Evolutionary conservation across 2,797 vertebrate genomes (phyloP).

Genomic region (Gambelia wislizenii): DNA sequence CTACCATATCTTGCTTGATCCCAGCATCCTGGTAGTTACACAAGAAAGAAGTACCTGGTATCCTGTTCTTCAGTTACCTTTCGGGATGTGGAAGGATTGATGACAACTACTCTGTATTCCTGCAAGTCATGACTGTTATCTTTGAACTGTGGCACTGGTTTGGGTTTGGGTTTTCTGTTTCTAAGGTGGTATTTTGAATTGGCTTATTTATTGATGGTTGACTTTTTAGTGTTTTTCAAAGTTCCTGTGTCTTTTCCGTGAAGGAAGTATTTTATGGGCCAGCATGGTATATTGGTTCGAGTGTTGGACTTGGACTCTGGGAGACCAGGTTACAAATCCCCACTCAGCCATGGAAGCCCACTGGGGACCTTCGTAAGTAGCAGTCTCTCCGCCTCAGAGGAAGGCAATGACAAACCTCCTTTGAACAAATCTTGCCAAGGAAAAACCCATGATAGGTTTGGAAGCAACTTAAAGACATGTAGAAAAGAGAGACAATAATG

Average conservation of each 20-base stretch:
- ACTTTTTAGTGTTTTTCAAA: neutral
- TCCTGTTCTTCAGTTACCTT: neutral
- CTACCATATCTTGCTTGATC: slow-evolving; percentile 9
- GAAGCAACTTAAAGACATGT: too few relatives aligned
- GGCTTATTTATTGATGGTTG: too few relatives aligned
- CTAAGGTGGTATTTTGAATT: neutral
- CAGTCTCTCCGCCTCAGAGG: too few relatives aligned
- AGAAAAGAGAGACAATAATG: too few relatives aligned
- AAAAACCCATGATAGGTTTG: too few relatives aligned
- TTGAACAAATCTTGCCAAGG: too few relatives aligned
- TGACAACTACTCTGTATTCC: neutral
- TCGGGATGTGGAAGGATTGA: too few relatives aligned
- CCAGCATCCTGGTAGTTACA: neutral
- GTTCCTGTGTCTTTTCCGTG: neutral
- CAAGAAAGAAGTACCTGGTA: neutral
- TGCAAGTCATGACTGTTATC: neutral
- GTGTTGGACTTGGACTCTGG: neutral
- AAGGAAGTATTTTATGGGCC: neutral
- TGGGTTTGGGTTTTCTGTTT: neutral
- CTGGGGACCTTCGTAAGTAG: too few relatives aligned
- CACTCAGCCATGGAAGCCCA: too few relatives aligned
- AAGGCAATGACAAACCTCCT: too few relatives aligned
- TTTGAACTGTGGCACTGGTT: neutral
- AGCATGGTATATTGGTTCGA: too few relatives aligned
- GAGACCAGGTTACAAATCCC: too few relatives aligned